Evolutionary conservation across 2,888 invertebrate genomes (phyloP).

Genomic region (Fabriciana adippe): DNA sequence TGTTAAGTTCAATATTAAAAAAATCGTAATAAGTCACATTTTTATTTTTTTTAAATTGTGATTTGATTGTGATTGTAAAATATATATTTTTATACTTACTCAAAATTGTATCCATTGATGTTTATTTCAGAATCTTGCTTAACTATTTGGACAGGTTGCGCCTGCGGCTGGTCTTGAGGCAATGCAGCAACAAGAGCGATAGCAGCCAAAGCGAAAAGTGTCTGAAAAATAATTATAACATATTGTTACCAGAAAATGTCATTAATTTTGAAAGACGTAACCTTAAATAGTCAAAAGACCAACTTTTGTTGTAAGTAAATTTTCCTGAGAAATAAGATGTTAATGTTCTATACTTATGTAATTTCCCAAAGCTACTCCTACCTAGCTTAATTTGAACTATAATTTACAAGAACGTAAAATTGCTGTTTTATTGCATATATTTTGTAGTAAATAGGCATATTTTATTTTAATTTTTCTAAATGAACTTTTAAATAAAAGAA

Average conservation of each 20-base stretch:
- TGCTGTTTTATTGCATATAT: too few species aligned
- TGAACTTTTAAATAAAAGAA: too few species aligned
- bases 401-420: too few species aligned
- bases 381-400: too few species aligned
- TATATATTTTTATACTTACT: slow-evolving; percentile 67
- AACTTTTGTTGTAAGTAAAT: too few species aligned
- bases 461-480: too few species aligned
- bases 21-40: neutral
- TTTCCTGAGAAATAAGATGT: too few species aligned
- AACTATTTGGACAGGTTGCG: slow-evolving; percentile 74
- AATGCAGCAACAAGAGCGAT: slow-evolving; percentile 63
- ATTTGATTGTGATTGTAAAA: neutral
- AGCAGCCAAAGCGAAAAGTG: slow-evolving; percentile 59
- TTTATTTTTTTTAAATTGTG: neutral
- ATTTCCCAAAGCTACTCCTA: too few species aligned
- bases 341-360: too few species aligned
- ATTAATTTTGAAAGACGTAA: neutral
- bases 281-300: neutral
- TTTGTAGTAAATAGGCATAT: too few species aligned
- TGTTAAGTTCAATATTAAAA: slow-evolving; percentile 1
- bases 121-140: slow-evolving; percentile 84
- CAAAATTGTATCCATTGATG: slow-evolving; percentile 84
- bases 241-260: neutral
- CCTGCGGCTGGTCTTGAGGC: slow-evolving; percentile 53
- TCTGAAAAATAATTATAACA: slow-evolving; percentile 54